These are phyloP conservation scores for Melinaea menophilus DNA, from an alignment of 2,888 invertebrate genomes.

Conservation along the genomic window DNA sequence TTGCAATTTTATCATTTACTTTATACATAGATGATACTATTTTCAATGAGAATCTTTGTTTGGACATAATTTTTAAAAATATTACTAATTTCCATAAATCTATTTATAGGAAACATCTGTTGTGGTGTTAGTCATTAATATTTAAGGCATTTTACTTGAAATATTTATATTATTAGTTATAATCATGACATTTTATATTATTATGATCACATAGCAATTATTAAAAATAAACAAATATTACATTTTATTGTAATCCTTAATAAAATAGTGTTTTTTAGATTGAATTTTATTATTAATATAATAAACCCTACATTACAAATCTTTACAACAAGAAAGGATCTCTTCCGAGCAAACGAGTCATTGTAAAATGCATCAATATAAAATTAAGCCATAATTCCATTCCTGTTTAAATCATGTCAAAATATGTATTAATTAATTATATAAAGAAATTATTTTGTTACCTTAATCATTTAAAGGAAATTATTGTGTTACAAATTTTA, in stretches of 20 bases:
- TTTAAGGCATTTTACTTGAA: background rate
- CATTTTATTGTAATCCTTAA: constrained; percentile 3
- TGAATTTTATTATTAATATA: background rate
- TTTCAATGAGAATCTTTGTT: background rate
- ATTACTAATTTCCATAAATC: no score
- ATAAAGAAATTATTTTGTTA: no score
- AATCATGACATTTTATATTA: constrained; percentile 6
- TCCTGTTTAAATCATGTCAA: no score
- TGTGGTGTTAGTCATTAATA: background rate
- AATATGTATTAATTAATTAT: no score
- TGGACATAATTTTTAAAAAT: background rate
- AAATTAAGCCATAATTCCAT: no score
- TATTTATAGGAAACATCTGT: no score
- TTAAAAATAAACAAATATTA: background rate
- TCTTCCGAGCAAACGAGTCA: no score
- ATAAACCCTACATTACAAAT: no score
- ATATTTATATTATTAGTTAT: background rate
- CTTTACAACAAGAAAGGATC: no score
- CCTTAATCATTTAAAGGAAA: no score
- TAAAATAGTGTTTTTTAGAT: constrained; percentile 9
- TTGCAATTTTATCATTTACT: background rate
- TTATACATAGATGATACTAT: background rate
- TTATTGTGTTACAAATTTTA: no score
- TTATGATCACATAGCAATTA: constrained; percentile 4
- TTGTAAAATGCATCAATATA: no score